A percentile compares a stretch with the other conserved stretches of the same genome.
phyloP scores from a whole-genome alignment of 2,888 invertebrate genomes.

The Drosophila setosimentum region DNA sequence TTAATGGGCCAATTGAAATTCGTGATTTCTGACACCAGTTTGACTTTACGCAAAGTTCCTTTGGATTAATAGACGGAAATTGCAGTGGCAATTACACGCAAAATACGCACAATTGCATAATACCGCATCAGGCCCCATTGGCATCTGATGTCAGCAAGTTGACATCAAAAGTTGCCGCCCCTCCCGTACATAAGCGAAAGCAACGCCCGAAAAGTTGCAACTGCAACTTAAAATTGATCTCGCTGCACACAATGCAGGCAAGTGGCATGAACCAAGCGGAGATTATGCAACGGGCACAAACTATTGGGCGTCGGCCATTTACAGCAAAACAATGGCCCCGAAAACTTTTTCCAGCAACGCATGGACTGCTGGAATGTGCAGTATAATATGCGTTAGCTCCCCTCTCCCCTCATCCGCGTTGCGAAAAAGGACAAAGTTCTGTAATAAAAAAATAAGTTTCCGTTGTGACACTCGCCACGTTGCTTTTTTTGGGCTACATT shows the following conservation, averaged over 20 bases:
- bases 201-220: conserved; percentile 50
- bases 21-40: conserved; percentile 21
- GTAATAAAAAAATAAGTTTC: conserved; percentile 67
- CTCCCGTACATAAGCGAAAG: conserved; percentile 8
- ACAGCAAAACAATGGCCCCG: conserved; percentile 73
- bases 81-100: conserved; percentile 70
- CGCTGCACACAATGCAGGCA: conserved; percentile 35
- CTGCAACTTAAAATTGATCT: conserved; percentile 51
- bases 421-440: conserved; percentile 64
- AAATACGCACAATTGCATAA: conserved; percentile 75
- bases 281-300: conserved; percentile 37
- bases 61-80: conserved; percentile 52
- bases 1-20: conserved; percentile 1
- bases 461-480: conserved; percentile 69
- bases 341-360: conserved; percentile 45
- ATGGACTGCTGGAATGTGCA: conserved; percentile 53
- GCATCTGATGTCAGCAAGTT: conserved; percentile 60
- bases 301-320: conserved; percentile 69
- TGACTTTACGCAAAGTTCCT: conserved; percentile 55
- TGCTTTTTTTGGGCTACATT: conserved; percentile 48
- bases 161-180: conserved; percentile 50
- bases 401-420: neutral
- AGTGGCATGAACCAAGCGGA: conserved; percentile 44
- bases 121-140: conserved; percentile 29
- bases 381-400: conserved; percentile 60